Evolutionary conservation across 2,888 invertebrate genomes (phyloP).

Genomic region (Xanthostigma xanthostigma): DNA sequence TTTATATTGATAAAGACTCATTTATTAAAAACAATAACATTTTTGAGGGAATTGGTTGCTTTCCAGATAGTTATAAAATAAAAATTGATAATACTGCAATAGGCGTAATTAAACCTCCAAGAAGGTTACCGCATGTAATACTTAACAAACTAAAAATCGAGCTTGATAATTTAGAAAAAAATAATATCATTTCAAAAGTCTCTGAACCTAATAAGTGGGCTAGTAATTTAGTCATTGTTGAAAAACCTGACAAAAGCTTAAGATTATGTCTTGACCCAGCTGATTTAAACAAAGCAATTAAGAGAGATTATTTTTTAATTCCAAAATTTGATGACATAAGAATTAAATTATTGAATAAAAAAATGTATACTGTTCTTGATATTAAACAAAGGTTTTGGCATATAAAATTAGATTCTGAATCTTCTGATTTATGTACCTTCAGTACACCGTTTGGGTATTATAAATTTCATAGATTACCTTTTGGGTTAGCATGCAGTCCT

Average conservation of each 20-base stretch:
- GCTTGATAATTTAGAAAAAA: constrained; percentile 2
- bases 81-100: no score
- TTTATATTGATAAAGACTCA: no score
- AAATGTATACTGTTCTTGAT: constrained; percentile 10
- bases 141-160: neutral
- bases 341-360: constrained; percentile 7
- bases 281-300: constrained; percentile 9
- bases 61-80: no score
- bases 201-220: constrained; percentile 7
- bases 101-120: constrained; percentile 1
- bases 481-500: constrained; percentile 11
- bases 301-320: constrained; percentile 7
- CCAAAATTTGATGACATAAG: constrained; percentile 10
- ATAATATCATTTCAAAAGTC: constrained; percentile 1
- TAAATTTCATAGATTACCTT: constrained; percentile 1
- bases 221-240: neutral
- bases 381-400: constrained; percentile 12
- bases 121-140: constrained; percentile 1
- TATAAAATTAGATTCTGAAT: constrained; percentile 8
- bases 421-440: neutral
- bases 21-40: no score
- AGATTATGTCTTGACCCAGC: constrained; percentile 9
- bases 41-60: no score
- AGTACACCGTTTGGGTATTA: no score
- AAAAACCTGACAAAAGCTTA: constrained; percentile 8